Evolutionary conservation across 2,113 vertebrate species (phyloP).

Genomic region (Perca fluviatilis): DNA sequence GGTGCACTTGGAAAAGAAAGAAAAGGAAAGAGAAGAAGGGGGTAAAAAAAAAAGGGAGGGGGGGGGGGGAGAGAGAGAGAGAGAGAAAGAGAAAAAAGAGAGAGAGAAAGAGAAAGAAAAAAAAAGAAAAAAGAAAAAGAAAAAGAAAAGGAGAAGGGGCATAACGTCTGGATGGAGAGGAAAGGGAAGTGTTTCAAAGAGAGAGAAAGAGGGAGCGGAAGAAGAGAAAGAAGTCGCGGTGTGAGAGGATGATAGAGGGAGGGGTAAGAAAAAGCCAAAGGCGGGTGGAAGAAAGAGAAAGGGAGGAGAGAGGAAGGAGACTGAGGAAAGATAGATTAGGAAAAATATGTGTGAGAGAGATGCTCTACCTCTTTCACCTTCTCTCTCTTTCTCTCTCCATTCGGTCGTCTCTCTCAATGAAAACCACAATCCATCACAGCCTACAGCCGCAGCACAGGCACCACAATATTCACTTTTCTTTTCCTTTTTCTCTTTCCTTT

Average conservation of each 20-base stretch:
- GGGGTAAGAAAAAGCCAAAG: not conserved
- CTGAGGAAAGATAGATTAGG: constrained; percentile 7
- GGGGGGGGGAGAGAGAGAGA: too few species aligned
- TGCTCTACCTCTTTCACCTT: constrained; percentile 28
- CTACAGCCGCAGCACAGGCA: constrained; percentile 20
- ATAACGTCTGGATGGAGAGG: constrained; percentile 3
- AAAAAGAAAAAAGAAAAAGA: not conserved
- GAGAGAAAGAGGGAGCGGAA: not conserved
- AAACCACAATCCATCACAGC: constrained; percentile 63
- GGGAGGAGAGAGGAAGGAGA: not conserved
- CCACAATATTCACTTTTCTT: not conserved
- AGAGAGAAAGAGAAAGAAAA: too few species aligned
- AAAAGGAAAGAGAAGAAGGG: too few species aligned
- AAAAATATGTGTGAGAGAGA: constrained; percentile 14
- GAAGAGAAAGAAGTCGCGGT: not conserved
- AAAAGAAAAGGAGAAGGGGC: not conserved
- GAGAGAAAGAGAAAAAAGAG: too few species aligned
- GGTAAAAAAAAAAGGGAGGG: too few species aligned
- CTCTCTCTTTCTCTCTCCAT: constrained; percentile 22
- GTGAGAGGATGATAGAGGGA: not conserved
- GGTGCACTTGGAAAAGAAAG: too few species aligned
- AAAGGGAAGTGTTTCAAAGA: not conserved
- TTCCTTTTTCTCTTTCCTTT: not conserved
- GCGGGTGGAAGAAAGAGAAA: too few species aligned
- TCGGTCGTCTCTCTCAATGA: constrained; percentile 58